Conservation (phyloP, 2,888 invertebrate genomes). For the Catocala fraxini region DNA sequence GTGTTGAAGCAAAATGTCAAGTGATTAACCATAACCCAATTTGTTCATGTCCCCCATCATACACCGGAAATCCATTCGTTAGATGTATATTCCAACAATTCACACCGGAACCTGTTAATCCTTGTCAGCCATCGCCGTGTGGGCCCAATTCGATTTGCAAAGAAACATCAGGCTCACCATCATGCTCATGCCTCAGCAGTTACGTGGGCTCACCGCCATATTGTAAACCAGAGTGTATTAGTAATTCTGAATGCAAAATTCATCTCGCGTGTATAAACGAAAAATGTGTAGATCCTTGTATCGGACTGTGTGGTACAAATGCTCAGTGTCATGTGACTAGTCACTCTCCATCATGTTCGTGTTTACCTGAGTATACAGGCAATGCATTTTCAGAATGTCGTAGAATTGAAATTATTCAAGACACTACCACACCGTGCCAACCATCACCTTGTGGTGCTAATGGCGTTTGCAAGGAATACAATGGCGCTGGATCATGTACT, state of each 20-base stretch:
- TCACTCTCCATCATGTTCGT: conserved; percentile 92
- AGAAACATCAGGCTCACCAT: conserved; percentile 89
- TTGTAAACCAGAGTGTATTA: conserved; percentile 93
- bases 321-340: conserved; percentile 92
- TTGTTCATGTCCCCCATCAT: conserved; percentile 90
- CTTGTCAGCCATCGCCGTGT: conserved; percentile 93
- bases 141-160: conserved; percentile 93
- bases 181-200: conserved; percentile 91
- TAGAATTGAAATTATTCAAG: conserved; percentile 69
- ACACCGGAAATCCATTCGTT: conserved; percentile 92
- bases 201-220: conserved; percentile 91
- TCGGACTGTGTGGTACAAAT: conserved; percentile 90
- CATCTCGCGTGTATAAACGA: conserved; percentile 92
- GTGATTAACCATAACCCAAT: conserved; percentile 94
- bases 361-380: conserved; percentile 90
- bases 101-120: conserved; percentile 85
- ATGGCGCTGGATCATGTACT: conserved; percentile 89
- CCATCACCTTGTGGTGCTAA: conserved; percentile 90
- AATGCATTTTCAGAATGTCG: conserved; percentile 92
- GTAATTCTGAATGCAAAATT: conserved; percentile 91
- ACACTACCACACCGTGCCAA: conserved; percentile 86
- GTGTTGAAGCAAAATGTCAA: conserved; percentile 91
- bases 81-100: conserved; percentile 88
- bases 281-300: conserved; percentile 93
- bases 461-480: conserved; percentile 89